Conservation (phyloP, 2,113 vertebrate genomes). For the Heterochromis multidens region DNA sequence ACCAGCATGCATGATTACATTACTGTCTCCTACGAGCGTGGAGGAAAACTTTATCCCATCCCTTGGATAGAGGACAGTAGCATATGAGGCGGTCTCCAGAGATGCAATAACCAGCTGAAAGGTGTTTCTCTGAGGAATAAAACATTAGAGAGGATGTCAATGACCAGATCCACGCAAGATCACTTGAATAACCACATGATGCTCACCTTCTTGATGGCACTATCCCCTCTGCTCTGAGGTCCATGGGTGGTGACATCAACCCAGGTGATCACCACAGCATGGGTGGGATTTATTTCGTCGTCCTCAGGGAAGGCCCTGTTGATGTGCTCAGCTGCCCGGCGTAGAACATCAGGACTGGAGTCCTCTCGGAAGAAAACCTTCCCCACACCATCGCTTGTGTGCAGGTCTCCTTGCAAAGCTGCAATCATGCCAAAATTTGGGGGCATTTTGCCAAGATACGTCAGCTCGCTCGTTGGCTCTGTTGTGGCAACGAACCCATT, state of each 20-base stretch:
- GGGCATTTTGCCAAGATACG: constrained; percentile 82
- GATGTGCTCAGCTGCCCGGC: constrained; percentile 73
- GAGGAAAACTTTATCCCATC: constrained; percentile 83
- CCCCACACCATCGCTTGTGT: constrained; percentile 81
- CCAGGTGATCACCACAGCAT: constrained; percentile 85
- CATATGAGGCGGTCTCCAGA: constrained; percentile 81
- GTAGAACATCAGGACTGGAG: constrained; percentile 68
- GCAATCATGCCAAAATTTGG: constrained; percentile 82
- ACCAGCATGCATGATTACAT: constrained; percentile 75
- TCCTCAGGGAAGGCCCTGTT: constrained; percentile 81
- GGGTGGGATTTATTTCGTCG: constrained; percentile 71
- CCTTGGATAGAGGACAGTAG: constrained; percentile 87
- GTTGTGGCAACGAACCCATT: constrained; percentile 86
- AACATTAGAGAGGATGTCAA: not conserved
- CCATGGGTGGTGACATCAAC: constrained; percentile 74
- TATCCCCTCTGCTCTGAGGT: constrained; percentile 46
- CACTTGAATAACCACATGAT: not conserved
- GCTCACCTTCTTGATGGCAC: constrained; percentile 76
- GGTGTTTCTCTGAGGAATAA: constrained; percentile 85
- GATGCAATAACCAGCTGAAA: constrained; percentile 91
- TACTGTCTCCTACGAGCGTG: constrained; percentile 63
- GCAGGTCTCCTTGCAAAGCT: constrained; percentile 86
- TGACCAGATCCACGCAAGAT: not conserved
- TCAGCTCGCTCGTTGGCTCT: constrained; percentile 75
- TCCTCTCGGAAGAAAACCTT: constrained; percentile 86